phyloP scores from a whole-genome alignment of 2,113 vertebrate genomes.

The Bufo gargarizans region DNA sequence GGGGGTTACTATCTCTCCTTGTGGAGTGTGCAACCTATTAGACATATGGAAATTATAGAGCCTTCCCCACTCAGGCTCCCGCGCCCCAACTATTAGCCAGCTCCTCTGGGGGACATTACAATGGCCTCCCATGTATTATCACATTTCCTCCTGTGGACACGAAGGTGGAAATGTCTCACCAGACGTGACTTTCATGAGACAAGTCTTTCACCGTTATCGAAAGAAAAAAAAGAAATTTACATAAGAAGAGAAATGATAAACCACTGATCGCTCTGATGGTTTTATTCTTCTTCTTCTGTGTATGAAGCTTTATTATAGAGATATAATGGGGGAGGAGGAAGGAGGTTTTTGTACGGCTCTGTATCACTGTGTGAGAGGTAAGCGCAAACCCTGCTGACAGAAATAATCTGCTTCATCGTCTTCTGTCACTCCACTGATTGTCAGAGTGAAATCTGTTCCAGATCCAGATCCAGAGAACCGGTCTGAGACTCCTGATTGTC shows the following conservation, averaged over 20 bases:
- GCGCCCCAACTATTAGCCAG: no score
- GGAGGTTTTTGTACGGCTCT: conserved; percentile 2
- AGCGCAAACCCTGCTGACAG: neutral
- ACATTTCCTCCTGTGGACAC: no score
- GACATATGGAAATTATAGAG: no score
- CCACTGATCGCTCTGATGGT: neutral
- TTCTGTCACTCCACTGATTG: neutral
- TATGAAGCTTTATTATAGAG: neutral
- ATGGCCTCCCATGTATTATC: no score
- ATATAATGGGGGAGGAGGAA: neutral
- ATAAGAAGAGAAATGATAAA: neutral
- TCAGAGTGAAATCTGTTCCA: neutral
- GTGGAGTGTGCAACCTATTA: no score
- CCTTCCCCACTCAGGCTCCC: no score
- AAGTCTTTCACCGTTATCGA: no score
- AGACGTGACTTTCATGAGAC: no score
- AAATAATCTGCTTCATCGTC: neutral
- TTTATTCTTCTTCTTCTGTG: neutral
- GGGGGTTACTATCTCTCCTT: no score
- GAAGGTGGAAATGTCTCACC: no score
- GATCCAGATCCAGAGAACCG: neutral
- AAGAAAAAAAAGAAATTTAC: no score
- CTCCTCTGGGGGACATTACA: no score
- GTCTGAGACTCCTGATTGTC: neutral
- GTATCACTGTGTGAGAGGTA: neutral